Evolutionary conservation across 1,140 invertebrate genomes (phyloP).

Genomic region (Drosophila lowei): DNA sequence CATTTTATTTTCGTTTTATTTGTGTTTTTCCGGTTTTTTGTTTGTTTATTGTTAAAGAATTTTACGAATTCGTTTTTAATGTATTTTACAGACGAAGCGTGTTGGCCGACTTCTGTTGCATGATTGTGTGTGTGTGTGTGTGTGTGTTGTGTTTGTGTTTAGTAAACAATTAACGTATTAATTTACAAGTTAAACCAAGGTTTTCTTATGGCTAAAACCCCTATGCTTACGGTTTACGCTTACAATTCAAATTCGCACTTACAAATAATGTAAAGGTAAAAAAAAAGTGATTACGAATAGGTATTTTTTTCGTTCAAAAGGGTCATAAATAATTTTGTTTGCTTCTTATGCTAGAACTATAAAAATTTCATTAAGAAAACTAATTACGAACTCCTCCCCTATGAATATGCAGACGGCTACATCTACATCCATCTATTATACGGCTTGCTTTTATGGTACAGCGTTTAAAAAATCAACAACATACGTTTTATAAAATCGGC

Average conservation of each 20-base stretch:
- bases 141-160: slow-evolving; percentile 45
- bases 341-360: slow-evolving; percentile 53
- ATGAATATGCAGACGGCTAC: slow-evolving; percentile 19
- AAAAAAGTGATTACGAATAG: slow-evolving; percentile 56
- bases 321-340: slow-evolving; percentile 68
- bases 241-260: slow-evolving; percentile 72
- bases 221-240: slow-evolving; percentile 66
- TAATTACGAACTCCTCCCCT: slow-evolving; percentile 41
- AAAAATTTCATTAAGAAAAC: slow-evolving; percentile 40
- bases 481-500: slow-evolving; percentile 61
- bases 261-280: slow-evolving; percentile 63
- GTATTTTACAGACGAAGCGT: slow-evolving; percentile 72
- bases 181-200: slow-evolving; percentile 77
- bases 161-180: slow-evolving; percentile 80
- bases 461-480: slow-evolving; percentile 67
- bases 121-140: slow-evolving; percentile 34
- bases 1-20: slow-evolving; percentile 70
- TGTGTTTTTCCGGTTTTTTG: slow-evolving; percentile 56
- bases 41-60: slow-evolving; percentile 73
- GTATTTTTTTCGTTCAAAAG: slow-evolving; percentile 56
- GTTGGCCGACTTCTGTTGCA: slow-evolving; percentile 31
- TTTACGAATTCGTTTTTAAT: slow-evolving; percentile 72
- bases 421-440: slow-evolving; percentile 24
- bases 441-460: slow-evolving; percentile 47
- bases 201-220: slow-evolving; percentile 59